Evolutionary conservation across 2,797 vertebrate species (phyloP).

Genomic region (Hippopotamyrus pictus): DNA sequence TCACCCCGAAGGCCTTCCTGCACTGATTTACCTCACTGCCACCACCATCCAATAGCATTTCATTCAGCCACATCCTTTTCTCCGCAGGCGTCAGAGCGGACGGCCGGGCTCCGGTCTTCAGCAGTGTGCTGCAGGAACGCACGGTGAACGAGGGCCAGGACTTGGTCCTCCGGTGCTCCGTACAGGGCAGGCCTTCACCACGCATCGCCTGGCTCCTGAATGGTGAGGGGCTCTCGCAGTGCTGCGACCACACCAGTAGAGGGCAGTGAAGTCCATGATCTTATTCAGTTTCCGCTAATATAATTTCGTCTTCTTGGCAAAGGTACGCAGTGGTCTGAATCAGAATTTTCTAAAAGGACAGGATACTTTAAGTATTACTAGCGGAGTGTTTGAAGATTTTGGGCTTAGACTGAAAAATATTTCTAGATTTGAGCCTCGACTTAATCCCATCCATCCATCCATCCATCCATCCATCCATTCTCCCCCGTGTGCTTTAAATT

Average conservation of each 20-base stretch:
- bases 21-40: background rate
- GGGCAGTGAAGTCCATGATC: background rate
- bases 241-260: slow-evolving; percentile 13
- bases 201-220: slow-evolving; percentile 72
- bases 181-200: slow-evolving; percentile 63
- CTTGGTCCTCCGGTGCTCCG: slow-evolving; percentile 64
- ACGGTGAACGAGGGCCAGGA: slow-evolving; percentile 67
- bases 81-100: slow-evolving; percentile 42
- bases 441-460: background rate
- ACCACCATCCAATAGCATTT: background rate
- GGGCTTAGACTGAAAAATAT: background rate
- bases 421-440: background rate
- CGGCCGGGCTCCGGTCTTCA: slow-evolving; percentile 61
- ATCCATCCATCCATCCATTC: background rate
- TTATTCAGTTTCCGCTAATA: background rate
- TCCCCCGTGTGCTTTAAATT: background rate
- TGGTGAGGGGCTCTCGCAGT: slow-evolving; percentile 56
- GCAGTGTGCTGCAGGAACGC: slow-evolving; percentile 57
- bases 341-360: background rate
- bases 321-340: background rate
- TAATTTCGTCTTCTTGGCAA: background rate
- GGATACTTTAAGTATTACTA: background rate
- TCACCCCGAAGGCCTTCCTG: background rate
- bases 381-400: background rate
- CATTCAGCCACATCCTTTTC: background rate